These are phyloP conservation scores for Agelaius tricolor DNA, from an alignment of 2,113 vertebrate genomes.

Conservation along the genomic window DNA sequence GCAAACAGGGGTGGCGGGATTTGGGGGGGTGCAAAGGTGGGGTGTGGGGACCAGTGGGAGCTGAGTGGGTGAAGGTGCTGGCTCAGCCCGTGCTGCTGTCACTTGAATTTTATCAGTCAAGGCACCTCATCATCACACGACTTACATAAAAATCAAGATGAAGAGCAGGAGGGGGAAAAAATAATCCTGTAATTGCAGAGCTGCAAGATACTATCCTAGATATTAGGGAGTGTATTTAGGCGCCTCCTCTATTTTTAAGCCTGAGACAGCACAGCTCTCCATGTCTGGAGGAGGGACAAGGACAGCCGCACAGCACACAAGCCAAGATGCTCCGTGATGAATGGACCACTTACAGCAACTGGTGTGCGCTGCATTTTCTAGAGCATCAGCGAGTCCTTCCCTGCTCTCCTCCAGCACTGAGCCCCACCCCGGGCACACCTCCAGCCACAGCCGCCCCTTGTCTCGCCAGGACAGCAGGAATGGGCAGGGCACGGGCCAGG, in stretches of 20 bases:
- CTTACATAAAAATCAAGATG: constrained; percentile 21
- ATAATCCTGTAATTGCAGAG: neutral
- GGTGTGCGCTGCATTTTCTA: constrained; percentile 35
- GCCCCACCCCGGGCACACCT: neutral
- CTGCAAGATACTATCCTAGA: constrained; percentile 29
- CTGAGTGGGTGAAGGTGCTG: neutral
- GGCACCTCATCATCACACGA: constrained; percentile 7
- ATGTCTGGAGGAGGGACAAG: constrained; percentile 65
- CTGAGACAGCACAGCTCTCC: constrained; percentile 35
- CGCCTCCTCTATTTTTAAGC: constrained; percentile 56
- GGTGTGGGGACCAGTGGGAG: neutral
- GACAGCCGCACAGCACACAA: constrained; percentile 41
- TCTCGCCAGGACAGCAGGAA: neutral
- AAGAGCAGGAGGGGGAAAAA: neutral
- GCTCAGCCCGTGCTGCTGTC: neutral
- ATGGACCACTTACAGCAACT: constrained; percentile 60
- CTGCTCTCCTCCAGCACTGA: neutral
- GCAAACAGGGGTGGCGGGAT: neutral
- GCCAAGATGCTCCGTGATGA: constrained; percentile 58
- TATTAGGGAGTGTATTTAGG: constrained; percentile 34
- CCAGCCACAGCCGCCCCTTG: neutral
- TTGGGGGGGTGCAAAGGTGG: neutral
- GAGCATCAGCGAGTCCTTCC: neutral
- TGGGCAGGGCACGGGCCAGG: accelerated
- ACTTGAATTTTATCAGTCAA: neutral